Percentiles rank a stretch among this genome's conserved stretches.
Evolutionary conservation across 2,888 invertebrate genomes (phyloP).

Genomic region (Ochropleura leucogaster): DNA sequence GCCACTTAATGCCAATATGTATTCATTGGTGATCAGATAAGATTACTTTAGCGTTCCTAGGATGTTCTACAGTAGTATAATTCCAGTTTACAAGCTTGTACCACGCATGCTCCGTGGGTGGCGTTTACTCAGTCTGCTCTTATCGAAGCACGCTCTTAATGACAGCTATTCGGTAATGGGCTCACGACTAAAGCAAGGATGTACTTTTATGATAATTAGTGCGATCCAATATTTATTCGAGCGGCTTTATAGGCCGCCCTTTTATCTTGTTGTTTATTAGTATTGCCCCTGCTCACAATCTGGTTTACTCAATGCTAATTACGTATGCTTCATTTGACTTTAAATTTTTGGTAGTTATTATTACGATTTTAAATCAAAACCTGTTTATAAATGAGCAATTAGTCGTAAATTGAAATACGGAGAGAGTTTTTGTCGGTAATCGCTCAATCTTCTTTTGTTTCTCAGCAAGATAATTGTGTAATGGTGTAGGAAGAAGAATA

Average conservation of each 20-base stretch:
- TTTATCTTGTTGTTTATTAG: slow-evolving; percentile 86
- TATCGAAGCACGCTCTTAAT: slow-evolving; percentile 82
- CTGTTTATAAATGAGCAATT: slow-evolving; percentile 52
- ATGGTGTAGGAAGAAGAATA: slow-evolving; percentile 67
- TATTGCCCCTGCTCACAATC: slow-evolving; percentile 80
- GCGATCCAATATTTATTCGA: slow-evolving; percentile 86
- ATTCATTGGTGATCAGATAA: slow-evolving; percentile 79
- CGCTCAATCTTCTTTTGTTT: slow-evolving; percentile 51
- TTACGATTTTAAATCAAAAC: slow-evolving; percentile 55
- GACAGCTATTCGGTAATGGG: slow-evolving; percentile 88
- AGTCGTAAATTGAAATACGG: slow-evolving; percentile 28
- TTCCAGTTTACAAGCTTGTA: slow-evolving; percentile 78
- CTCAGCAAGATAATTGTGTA: slow-evolving; percentile 57
- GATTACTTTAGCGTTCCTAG: slow-evolving; percentile 76
- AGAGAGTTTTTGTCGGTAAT: slow-evolving; percentile 32
- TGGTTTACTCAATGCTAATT: slow-evolving; percentile 79
- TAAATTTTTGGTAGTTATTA: slow-evolving; percentile 68
- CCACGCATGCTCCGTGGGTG: slow-evolving; percentile 81
- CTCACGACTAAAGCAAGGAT: slow-evolving; percentile 80
- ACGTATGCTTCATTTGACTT: slow-evolving; percentile 74
- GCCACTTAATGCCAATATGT: slow-evolving; percentile 78
- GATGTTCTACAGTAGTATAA: slow-evolving; percentile 78
- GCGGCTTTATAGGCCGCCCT: slow-evolving; percentile 81
- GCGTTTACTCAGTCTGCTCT: slow-evolving; percentile 77
- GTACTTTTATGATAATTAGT: slow-evolving; percentile 89